Percentiles rank a stretch among this genome's conserved stretches.
phyloP scores from a whole-genome alignment of 2,888 invertebrate genomes.

The Archaeoteleia sp. region DNA sequence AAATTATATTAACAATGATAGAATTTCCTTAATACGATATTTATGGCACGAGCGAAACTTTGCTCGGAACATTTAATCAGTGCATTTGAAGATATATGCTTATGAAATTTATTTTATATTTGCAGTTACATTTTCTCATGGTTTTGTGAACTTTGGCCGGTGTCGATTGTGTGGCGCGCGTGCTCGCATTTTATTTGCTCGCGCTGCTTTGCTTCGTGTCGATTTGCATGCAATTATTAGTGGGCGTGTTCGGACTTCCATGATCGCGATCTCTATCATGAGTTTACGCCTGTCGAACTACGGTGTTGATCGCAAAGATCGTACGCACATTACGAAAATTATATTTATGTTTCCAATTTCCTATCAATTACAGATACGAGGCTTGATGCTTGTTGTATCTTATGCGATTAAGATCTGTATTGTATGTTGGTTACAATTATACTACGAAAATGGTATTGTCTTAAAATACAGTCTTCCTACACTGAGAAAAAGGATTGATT shows the following conservation, averaged over 20 bases:
- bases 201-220: slow-evolving; percentile 50
- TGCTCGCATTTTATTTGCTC: slow-evolving; percentile 53
- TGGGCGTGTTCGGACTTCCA: slow-evolving; percentile 59
- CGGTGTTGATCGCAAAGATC: slow-evolving; percentile 26
- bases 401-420: no score
- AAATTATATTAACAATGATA: slow-evolving; percentile 17
- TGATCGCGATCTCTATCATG: slow-evolving; percentile 61
- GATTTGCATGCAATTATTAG: slow-evolving; percentile 62
- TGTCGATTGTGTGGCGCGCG: slow-evolving; percentile 2
- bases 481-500: no score
- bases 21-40: slow-evolving; percentile 9
- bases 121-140: background rate
- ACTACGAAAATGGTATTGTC: no score
- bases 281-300: slow-evolving; percentile 48
- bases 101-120: background rate
- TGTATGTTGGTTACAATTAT: no score
- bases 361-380: no score
- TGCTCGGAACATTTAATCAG: no score
- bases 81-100: no score
- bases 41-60: slow-evolving; percentile 12
- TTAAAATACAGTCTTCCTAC: no score
- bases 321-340: no score
- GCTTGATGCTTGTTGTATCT: no score
- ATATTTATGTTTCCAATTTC: no score
- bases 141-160: slow-evolving; percentile 13